These are phyloP conservation scores for Pantherophis alleghaniensis DNA, from an alignment of 2,797 vertebrate species.

Conservation along the genomic window DNA sequence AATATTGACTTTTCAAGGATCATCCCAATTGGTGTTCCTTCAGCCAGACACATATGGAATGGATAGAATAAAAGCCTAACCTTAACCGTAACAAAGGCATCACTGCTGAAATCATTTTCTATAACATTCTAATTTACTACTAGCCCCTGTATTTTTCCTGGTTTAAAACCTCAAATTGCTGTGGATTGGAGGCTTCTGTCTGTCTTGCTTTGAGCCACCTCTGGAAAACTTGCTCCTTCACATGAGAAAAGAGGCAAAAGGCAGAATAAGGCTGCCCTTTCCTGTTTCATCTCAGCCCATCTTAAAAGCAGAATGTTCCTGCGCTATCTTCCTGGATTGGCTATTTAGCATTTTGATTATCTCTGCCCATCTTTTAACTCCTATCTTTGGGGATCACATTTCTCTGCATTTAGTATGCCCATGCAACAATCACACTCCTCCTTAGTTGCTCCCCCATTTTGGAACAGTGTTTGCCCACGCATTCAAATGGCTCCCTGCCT, in stretches of 20 bases:
- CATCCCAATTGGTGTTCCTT: neutral
- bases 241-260: neutral
- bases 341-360: neutral
- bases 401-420: neutral
- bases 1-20: neutral
- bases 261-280: neutral
- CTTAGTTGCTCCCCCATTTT: neutral
- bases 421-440: neutral
- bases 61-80: neutral
- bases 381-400: neutral
- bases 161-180: neutral
- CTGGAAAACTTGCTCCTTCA: neutral
- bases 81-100: neutral
- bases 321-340: neutral
- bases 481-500: neutral
- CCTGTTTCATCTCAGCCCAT: neutral
- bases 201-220: neutral
- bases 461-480: neutral
- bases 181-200: neutral
- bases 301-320: neutral
- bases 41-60: neutral
- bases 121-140: neutral
- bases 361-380: neutral
- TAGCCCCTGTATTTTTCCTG: neutral
- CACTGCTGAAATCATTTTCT: neutral